These are phyloP conservation scores for Bombus ignitus DNA, from an alignment of 1,140 invertebrate genomes.

Conservation along the genomic window DNA sequence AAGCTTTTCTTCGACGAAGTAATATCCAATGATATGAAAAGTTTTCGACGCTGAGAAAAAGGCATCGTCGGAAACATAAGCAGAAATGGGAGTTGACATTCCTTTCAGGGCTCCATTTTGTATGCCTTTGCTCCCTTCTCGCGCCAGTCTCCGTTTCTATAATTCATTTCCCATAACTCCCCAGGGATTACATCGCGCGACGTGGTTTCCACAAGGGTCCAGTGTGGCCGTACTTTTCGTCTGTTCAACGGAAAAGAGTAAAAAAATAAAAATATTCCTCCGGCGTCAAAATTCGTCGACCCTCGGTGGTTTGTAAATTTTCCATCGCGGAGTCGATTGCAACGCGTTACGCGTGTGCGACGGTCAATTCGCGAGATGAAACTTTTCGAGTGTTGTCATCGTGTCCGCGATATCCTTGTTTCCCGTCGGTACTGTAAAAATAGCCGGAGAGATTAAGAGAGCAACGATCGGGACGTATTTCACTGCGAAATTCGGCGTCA, in stretches of 20 bases:
- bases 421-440: neutral
- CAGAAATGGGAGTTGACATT: slow-evolving; percentile 56
- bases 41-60: neutral
- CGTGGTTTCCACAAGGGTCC: slow-evolving; percentile 53
- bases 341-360: neutral
- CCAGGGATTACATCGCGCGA: slow-evolving; percentile 67
- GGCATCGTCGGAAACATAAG: slow-evolving; percentile 20
- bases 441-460: neutral
- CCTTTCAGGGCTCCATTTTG: slow-evolving; percentile 73
- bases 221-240: slow-evolving; percentile 30
- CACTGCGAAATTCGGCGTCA: neutral
- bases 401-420: neutral
- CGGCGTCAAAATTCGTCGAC: neutral
- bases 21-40: slow-evolving; percentile 22
- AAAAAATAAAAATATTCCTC: neutral
- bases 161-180: slow-evolving; percentile 75
- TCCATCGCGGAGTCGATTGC: neutral
- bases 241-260: neutral
- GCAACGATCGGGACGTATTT: neutral
- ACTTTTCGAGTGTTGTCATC: neutral
- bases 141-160: slow-evolving; percentile 65
- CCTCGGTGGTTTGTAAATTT: slow-evolving; percentile 28
- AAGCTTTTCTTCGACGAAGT: neutral
- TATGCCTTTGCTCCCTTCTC: slow-evolving; percentile 67
- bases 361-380: neutral